A percentile compares a stretch with the other conserved stretches of the same genome.
Conservation (phyloP, 2,113 vertebrate genomes). For the Bombycilla garrulus region DNA sequence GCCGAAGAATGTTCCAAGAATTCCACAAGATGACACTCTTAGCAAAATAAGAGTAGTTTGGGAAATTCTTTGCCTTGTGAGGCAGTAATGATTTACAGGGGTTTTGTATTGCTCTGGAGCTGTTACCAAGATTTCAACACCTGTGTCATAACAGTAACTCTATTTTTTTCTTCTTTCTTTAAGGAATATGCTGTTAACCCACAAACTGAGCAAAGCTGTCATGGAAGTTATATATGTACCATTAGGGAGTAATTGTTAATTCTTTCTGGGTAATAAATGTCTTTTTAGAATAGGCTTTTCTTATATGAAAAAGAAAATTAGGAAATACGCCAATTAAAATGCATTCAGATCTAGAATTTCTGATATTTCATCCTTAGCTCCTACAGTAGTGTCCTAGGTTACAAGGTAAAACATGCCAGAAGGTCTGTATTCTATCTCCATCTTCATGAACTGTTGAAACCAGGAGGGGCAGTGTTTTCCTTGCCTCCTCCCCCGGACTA, state of each 20-base stretch:
- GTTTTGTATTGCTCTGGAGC: not conserved
- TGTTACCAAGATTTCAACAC: conserved; percentile 21
- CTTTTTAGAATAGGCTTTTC: not conserved
- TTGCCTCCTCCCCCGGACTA: too few relatives aligned
- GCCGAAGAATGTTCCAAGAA: conserved; percentile 8
- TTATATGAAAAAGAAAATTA: not conserved
- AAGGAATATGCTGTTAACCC: not conserved
- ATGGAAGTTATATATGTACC: not conserved
- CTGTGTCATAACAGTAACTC: not conserved
- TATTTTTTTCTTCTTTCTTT: not conserved
- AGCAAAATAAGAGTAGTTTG: conserved; percentile 46
- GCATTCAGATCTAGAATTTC: not conserved
- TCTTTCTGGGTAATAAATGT: not conserved
- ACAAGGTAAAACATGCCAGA: too few relatives aligned
- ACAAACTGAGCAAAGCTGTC: not conserved
- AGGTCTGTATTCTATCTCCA: too few relatives aligned
- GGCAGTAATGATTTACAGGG: not conserved
- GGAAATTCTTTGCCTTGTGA: not conserved
- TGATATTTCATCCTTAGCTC: not conserved
- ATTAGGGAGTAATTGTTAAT: conserved; percentile 26
- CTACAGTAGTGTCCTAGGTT: too few relatives aligned
- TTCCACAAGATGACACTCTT: conserved; percentile 63
- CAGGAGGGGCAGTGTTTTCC: too few relatives aligned
- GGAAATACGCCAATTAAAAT: not conserved
- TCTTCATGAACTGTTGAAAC: too few relatives aligned